Evolutionary conservation across 2,113 vertebrate species (phyloP).

Genomic region (Trinectes maculatus): DNA sequence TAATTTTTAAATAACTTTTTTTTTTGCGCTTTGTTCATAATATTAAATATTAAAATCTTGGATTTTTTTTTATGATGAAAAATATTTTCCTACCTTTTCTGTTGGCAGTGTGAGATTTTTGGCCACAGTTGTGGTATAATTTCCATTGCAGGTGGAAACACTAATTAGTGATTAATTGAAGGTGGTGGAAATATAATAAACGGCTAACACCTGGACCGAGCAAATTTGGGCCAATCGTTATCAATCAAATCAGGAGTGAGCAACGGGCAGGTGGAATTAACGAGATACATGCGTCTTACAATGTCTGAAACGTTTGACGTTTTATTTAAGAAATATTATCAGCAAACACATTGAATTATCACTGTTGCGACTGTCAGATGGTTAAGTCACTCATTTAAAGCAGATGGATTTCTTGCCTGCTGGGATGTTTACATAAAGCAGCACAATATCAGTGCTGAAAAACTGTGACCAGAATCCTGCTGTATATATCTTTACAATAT

Average conservation of each 20-base stretch:
- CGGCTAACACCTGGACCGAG: conserved; percentile 80
- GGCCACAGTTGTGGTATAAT: conserved; percentile 61
- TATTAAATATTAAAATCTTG: neutral
- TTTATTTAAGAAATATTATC: conserved; percentile 58
- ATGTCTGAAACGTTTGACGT: conserved; percentile 17
- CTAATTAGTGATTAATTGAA: conserved; percentile 85
- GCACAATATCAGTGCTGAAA: neutral
- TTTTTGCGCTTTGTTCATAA: no score
- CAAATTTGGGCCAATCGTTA: conserved; percentile 77
- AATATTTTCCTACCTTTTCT: conserved; percentile 34
- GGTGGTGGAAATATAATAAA: conserved; percentile 76
- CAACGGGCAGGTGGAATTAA: conserved; percentile 48
- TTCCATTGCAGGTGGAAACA: conserved; percentile 80
- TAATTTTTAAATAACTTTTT: no score
- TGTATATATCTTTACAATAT: neutral
- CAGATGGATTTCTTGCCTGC: conserved; percentile 34
- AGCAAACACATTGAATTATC: conserved; percentile 50
- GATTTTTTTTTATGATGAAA: neutral
- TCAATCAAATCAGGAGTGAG: conserved; percentile 77
- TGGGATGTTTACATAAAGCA: conserved; percentile 13
- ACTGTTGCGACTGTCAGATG: conserved; percentile 45
- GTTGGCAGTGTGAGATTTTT: conserved; percentile 41
- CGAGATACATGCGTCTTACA: conserved; percentile 11
- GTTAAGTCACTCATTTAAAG: conserved; percentile 37
- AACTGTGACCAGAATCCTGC: neutral